Evolutionary conservation across 2,113 vertebrate species (phyloP).

Genomic region (Circaetus cinerascens): DNA sequence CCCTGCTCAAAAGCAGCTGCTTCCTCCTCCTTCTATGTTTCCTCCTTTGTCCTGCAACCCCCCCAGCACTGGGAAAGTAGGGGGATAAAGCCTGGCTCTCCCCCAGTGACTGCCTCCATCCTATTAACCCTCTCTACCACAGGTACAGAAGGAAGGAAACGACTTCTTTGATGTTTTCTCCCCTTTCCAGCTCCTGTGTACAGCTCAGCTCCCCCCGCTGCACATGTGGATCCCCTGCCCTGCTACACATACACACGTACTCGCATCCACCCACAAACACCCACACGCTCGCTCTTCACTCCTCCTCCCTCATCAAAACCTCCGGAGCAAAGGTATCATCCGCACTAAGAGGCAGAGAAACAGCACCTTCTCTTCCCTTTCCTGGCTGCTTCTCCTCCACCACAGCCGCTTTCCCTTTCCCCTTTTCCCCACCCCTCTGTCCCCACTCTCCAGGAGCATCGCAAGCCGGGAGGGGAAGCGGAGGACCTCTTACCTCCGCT

Average conservation of each 20-base stretch:
- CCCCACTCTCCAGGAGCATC: not conserved
- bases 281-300: not conserved
- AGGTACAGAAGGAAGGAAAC: not conserved
- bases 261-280: not conserved
- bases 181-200: not conserved
- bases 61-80: not conserved
- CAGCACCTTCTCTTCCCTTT: not conserved
- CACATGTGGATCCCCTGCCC: not conserved
- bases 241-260: not conserved
- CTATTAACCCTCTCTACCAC: not conserved
- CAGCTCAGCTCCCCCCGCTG: not conserved
- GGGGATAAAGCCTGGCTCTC: not conserved
- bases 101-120: not conserved
- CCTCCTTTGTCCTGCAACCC: not conserved
- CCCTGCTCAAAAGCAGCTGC: conserved; percentile 7
- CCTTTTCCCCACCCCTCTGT: not conserved
- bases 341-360: not conserved
- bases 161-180: not conserved
- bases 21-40: not conserved
- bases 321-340: not conserved
- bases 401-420: not conserved
- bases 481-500: conserved; percentile 20
- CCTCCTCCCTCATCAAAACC: not conserved
- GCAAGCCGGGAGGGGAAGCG: fast-evolving
- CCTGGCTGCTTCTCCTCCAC: not conserved